Conservation (phyloP, 2,888 invertebrate genomes). For the Leistus spinibarbis region DNA sequence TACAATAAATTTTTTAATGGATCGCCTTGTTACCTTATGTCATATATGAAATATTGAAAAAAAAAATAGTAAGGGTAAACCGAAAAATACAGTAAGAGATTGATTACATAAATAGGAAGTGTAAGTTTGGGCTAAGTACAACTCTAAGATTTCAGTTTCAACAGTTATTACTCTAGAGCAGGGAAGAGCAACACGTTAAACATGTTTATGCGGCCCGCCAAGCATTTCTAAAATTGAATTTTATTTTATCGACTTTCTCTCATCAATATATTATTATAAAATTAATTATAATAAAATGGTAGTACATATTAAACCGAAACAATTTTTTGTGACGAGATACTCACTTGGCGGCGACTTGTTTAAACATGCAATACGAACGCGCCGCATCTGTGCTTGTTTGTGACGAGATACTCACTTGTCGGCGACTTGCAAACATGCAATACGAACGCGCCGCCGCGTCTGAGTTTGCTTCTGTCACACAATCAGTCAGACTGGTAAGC, state of each 20-base stretch:
- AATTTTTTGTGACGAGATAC: slow-evolving; percentile 3
- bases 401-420: slow-evolving; percentile 18
- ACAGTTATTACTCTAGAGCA: too few relatives aligned
- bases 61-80: too few relatives aligned
- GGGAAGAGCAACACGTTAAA: slow-evolving; percentile 6
- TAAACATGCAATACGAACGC: slow-evolving; percentile 23
- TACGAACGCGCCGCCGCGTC: slow-evolving; percentile 8
- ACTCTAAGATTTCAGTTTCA: too few relatives aligned
- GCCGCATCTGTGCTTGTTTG: slow-evolving; percentile 21
- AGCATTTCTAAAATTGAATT: slow-evolving; percentile 20
- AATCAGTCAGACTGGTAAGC: slow-evolving; percentile 6
- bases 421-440: slow-evolving; percentile 17
- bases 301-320: slow-evolving; percentile 6
- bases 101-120: too few relatives aligned
- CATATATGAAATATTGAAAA: too few relatives aligned
- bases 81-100: too few relatives aligned
- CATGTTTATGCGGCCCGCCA: slow-evolving; percentile 20
- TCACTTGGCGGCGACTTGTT: slow-evolving; percentile 20
- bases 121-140: too few relatives aligned
- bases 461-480: slow-evolving; percentile 4
- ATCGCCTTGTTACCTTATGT: too few relatives aligned
- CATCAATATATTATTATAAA: slow-evolving; percentile 9
- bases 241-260: slow-evolving; percentile 17
- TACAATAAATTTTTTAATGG: too few relatives aligned
- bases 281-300: slow-evolving; percentile 8